Conservation (phyloP, 2,888 invertebrate genomes). For the Neoscelio sp. region DNA sequence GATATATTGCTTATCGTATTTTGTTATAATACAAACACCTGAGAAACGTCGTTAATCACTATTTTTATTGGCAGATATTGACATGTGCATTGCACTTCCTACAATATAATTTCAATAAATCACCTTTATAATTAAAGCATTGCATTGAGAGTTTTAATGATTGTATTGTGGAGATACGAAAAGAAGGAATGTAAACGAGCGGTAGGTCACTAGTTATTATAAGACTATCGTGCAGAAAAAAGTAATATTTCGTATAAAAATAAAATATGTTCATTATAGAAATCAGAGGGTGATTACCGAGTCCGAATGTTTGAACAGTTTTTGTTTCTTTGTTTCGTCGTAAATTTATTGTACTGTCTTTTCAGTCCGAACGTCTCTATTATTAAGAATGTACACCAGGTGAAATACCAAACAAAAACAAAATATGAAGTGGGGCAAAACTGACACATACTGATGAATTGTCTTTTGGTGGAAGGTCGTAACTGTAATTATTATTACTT, state of each 20-base stretch:
- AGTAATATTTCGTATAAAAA: not conserved
- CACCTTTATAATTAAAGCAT: slow-evolving; percentile 1
- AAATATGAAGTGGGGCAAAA: slow-evolving; percentile 25
- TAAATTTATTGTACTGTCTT: slow-evolving; percentile 13
- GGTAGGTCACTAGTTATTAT: not conserved
- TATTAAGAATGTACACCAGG: not conserved
- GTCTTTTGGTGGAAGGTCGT: slow-evolving; percentile 29
- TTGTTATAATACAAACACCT: too few species aligned
- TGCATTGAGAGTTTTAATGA: slow-evolving; percentile 4
- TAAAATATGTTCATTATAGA: slow-evolving; percentile 16
- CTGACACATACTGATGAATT: slow-evolving; percentile 46
- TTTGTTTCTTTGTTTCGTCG: not conserved
- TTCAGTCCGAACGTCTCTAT: not conserved
- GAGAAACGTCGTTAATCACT: too few species aligned
- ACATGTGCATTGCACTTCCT: not conserved
- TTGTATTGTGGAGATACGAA: not conserved
- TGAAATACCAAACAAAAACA: slow-evolving; percentile 26
- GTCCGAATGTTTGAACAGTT: not conserved
- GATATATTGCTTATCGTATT: too few species aligned
- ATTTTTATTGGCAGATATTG: too few species aligned
- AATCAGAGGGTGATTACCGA: slow-evolving; percentile 11
- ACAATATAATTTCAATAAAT: not conserved
- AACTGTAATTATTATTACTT: slow-evolving; percentile 9
- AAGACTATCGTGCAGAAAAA: not conserved
- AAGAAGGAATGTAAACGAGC: not conserved